These are phyloP conservation scores for Tylochromis polylepis DNA, from an alignment of 2,113 vertebrate species.

Conservation along the genomic window DNA sequence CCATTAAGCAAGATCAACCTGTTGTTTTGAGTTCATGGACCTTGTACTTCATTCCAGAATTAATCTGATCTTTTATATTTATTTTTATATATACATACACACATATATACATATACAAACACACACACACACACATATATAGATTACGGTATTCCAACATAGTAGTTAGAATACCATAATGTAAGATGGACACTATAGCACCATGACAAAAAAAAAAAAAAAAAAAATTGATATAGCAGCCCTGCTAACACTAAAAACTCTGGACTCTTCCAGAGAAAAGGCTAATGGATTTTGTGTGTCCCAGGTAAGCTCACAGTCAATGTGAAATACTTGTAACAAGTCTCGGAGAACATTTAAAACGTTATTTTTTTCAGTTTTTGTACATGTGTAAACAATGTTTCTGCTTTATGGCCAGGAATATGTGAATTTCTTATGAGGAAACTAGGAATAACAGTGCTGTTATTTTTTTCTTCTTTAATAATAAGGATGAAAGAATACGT, in stretches of 20 bases:
- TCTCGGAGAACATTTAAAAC: too few species aligned
- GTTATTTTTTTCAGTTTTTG: too few species aligned
- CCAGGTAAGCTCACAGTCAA: not conserved
- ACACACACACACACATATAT: not conserved
- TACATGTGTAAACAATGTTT: not conserved
- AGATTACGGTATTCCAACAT: too few species aligned
- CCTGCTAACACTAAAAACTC: not conserved
- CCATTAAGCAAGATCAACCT: not conserved
- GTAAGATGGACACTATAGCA: not conserved
- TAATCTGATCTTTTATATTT: not conserved
- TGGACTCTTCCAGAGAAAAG: not conserved
- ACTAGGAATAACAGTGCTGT: not conserved
- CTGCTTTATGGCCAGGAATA: not conserved
- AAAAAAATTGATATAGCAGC: not conserved
- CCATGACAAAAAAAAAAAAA: not conserved
- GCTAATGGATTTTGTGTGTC: not conserved
- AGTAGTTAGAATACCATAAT: rapidly evolving
- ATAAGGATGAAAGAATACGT: too few species aligned
- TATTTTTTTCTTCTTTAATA: too few species aligned
- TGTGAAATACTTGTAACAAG: not conserved
- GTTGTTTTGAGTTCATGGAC: not conserved
- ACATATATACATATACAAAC: not conserved
- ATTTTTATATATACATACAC: not conserved
- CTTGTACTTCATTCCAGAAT: not conserved
- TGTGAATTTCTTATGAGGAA: not conserved